Evolutionary conservation across 2,888 invertebrate species (phyloP), one percentile per base, ranked within the genome.

Genomic region (Epicampocera succincta): DNA sequence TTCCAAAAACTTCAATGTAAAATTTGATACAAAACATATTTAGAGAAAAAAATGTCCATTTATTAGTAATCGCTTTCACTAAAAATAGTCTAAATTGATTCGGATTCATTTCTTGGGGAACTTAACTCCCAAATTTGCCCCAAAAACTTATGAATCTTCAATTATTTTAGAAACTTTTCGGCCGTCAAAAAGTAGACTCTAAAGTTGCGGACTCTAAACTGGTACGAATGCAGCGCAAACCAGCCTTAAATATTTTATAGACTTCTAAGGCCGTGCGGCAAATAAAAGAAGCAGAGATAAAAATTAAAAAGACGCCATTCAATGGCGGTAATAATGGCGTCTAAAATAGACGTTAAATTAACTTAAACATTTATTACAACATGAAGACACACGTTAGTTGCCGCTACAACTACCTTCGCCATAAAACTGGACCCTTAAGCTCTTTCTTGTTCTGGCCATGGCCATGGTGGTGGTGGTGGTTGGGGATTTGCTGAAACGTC

Each of bases 281-380:
- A 73, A 73, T 38, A 60, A 78, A 78, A 72, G 71, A 19, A 50
- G 29, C 60, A 71, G 29, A 88, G 87, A 88, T 87, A 89, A 88
- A 88, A 88, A 87, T 89, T 87, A 88, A 89, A 75, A 89, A 87
- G 89, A 89, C 87, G 87, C 87, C 88, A 88, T 88, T 86, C 85
- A 87, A 83, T 87, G 88, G 86, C 84, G 86, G 84, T 85, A 86
- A 85, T 87, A 89, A 89, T 88, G 86, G 87, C 87, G 86, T 86
- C 88, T 85, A 85, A 87, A 87, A 88, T 85, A 87, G 69, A 66
- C 69, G 78, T 78, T 82, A 82, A 82, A 82, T 78, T 78, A 82
- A 82, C 69, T 82, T 82, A 74, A 79, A 78, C 82, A 78, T 78
- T 82, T 82, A 75, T 71, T 65, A 50, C 40, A 40, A 71, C 19